Percentiles rank a stretch among this genome's conserved stretches.
Evolutionary conservation across 1,140 invertebrate genomes (phyloP).

Genomic region (Pectinophora gossypiella): DNA sequence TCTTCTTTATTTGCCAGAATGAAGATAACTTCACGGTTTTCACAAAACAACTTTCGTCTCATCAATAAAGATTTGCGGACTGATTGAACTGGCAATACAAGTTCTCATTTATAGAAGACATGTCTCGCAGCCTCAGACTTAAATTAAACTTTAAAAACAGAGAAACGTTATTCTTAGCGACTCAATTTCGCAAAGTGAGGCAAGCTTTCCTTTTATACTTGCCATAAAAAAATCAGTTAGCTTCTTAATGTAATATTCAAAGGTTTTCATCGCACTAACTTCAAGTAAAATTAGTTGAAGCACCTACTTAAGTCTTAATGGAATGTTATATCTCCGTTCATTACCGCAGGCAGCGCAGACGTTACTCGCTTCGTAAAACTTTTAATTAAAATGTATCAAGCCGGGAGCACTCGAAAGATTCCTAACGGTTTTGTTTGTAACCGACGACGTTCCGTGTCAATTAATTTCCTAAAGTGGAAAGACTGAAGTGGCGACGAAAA

Average conservation of each 20-base stretch:
- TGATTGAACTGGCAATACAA: too few relatives aligned
- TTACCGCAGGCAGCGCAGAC: conserved; percentile 29
- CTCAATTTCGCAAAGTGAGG: too few relatives aligned
- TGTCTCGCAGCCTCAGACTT: too few relatives aligned
- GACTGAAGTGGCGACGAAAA: conserved; percentile 38
- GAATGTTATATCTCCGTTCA: conserved; percentile 37
- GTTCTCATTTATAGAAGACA: too few relatives aligned
- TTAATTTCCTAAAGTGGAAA: conserved; percentile 57
- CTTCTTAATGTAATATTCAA: too few relatives aligned
- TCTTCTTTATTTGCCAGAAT: conserved; percentile 42
- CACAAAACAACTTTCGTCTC: conserved; percentile 28
- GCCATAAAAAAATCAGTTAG: too few relatives aligned
- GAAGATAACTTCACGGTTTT: conserved; percentile 38
- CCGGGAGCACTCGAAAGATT: conserved; percentile 40
- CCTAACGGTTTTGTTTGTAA: conserved; percentile 50
- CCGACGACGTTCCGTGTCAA: conserved; percentile 49
- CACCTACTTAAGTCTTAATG: conserved; percentile 20
- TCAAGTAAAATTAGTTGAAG: conserved; percentile 12
- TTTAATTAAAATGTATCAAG: conserved; percentile 70
- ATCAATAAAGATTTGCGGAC: conserved; percentile 41
- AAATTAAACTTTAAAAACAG: too few relatives aligned
- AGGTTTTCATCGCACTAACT: conserved; percentile 7
- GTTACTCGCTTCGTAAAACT: conserved; percentile 48
- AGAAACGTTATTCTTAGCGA: too few relatives aligned
- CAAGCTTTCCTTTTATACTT: too few relatives aligned